Percentiles rank a stretch among this genome's conserved stretches.
These are phyloP conservation scores for Cisticola juncidis DNA, from an alignment of 2,113 vertebrate genomes.

Conservation along the genomic window DNA sequence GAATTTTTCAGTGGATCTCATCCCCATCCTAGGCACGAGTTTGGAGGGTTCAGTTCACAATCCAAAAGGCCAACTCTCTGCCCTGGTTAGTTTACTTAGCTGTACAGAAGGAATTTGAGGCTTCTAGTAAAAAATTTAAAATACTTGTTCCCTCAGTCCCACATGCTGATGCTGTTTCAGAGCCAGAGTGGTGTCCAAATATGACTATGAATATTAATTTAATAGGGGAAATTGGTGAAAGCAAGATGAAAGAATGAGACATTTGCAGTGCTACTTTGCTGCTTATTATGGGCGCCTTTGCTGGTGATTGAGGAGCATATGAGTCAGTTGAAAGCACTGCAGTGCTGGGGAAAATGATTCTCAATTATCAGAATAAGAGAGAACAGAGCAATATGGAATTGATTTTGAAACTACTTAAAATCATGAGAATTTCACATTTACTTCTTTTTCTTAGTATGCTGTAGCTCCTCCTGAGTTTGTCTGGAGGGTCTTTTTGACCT, in stretches of 20 bases:
- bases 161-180: not conserved
- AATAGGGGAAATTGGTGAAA: not conserved
- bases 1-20: not conserved
- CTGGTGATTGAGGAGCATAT: not conserved
- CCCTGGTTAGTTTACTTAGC: not conserved
- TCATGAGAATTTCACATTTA: not conserved
- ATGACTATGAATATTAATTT: not conserved
- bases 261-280: not conserved
- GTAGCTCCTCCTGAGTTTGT: not conserved
- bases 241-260: not conserved
- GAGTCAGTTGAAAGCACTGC: conserved; percentile 49
- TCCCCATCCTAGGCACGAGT: not conserved
- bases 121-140: not conserved
- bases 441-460: not conserved
- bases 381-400: not conserved
- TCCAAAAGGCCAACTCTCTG: not conserved
- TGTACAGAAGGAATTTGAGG: not conserved
- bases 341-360: conserved; percentile 16
- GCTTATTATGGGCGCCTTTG: conserved; percentile 5
- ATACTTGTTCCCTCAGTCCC: not conserved
- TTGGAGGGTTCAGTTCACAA: not conserved
- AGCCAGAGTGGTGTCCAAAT: not conserved
- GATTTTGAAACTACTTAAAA: conserved; percentile 9
- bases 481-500: not conserved
- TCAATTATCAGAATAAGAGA: conserved; percentile 17